These are phyloP conservation scores for Cotesia glomerata DNA, from an alignment of 1,140 invertebrate genomes.

Conservation along the genomic window DNA sequence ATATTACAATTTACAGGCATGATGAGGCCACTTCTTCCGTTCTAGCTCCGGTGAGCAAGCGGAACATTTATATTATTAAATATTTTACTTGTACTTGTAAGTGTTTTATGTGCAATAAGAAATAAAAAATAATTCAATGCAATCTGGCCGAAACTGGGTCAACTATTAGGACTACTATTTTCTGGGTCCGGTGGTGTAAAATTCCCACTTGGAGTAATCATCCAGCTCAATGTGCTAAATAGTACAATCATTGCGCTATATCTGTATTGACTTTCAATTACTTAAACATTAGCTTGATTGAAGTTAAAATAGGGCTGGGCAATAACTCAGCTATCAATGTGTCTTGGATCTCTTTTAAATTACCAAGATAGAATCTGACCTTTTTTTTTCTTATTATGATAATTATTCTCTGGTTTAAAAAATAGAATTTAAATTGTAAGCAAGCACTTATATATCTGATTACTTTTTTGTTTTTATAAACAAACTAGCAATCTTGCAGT, in stretches of 20 bases:
- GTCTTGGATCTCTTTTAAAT: slow-evolving; percentile 3
- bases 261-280: slow-evolving; percentile 52
- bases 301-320: slow-evolving; percentile 53
- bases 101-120: no score
- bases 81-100: background rate
- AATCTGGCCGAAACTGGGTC: no score
- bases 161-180: background rate
- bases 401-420: no score
- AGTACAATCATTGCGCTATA: slow-evolving; percentile 42
- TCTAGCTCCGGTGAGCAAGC: background rate
- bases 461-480: no score
- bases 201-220: background rate
- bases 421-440: no score
- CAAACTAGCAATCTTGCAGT: no score
- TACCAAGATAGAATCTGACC: slow-evolving; percentile 18
- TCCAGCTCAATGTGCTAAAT: slow-evolving; percentile 1
- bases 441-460: no score
- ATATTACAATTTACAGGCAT: no score
- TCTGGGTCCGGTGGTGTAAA: slow-evolving; percentile 3
- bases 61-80: background rate
- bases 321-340: slow-evolving; percentile 22
- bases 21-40: no score
- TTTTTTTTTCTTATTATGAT: slow-evolving; percentile 1
- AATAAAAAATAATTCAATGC: no score
- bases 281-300: slow-evolving; percentile 63